Evolutionary conservation across 2,888 invertebrate species (phyloP).

Genomic region (Pheosia gnoma): DNA sequence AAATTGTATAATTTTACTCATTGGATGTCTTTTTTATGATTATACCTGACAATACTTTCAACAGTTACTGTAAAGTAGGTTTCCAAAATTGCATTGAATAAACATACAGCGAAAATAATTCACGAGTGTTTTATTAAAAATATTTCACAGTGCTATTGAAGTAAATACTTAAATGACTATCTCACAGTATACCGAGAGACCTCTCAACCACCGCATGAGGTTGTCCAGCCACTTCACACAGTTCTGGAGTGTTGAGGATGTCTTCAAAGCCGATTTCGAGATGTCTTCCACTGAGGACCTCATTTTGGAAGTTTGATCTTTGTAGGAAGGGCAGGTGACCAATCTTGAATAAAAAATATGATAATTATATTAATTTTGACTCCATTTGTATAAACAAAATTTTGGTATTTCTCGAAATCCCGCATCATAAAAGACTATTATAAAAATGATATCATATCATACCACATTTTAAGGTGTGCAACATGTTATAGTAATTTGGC

Average conservation of each 20-base stretch:
- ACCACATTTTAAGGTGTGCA: too few relatives aligned
- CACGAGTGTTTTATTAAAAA: slow-evolving; percentile 11
- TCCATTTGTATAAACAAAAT: too few relatives aligned
- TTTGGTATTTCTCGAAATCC: too few relatives aligned
- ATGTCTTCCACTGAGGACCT: slow-evolving; percentile 89
- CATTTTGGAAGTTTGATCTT: slow-evolving; percentile 88
- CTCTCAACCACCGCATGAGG: slow-evolving; percentile 94
- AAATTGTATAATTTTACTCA: too few relatives aligned
- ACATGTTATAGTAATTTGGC: too few relatives aligned
- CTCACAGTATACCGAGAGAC: slow-evolving; percentile 85
- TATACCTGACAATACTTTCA: too few relatives aligned
- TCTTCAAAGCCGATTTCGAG: slow-evolving; percentile 91
- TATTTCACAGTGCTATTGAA: slow-evolving; percentile 22
- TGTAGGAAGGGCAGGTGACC: slow-evolving; percentile 88
- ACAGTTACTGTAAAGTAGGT: too few relatives aligned
- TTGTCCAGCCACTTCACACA: slow-evolving; percentile 89
- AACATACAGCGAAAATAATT: slow-evolving; percentile 1
- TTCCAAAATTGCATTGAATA: not conserved
- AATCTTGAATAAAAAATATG: slow-evolving; percentile 54
- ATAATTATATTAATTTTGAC: not conserved
- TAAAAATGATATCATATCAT: too few relatives aligned
- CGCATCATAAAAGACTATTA: too few relatives aligned
- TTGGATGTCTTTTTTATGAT: too few relatives aligned
- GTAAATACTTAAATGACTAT: slow-evolving; percentile 34
- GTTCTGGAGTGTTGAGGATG: slow-evolving; percentile 88